phyloP scores from a whole-genome alignment of 2,797 vertebrate genomes.

The Typhlichthys eigenmanni region DNA sequence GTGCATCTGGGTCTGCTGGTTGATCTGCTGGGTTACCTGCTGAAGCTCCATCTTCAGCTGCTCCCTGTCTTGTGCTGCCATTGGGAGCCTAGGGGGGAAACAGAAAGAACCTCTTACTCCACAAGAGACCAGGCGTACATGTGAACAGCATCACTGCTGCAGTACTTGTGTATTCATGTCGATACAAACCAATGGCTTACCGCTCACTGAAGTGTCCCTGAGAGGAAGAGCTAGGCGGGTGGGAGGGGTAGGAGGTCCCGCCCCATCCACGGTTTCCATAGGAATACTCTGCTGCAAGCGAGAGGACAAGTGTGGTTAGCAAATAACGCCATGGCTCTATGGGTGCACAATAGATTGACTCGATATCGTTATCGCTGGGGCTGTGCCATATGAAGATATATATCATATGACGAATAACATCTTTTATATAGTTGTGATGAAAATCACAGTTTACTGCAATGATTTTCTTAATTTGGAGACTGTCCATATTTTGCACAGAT shows the following conservation, averaged over 20 bases:
- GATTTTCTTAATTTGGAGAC: too few relatives aligned
- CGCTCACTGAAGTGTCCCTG: conserved; percentile 95
- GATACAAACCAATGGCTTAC: conserved; percentile 61
- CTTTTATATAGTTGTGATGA: too few relatives aligned
- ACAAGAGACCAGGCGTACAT: background rate
- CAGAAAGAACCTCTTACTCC: background rate
- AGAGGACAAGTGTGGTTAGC: conserved; percentile 7
- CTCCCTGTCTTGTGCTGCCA: conserved; percentile 85
- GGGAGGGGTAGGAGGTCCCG: conserved; percentile 86
- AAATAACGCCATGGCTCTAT: background rate
- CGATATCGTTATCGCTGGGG: too few relatives aligned
- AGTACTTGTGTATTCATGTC: background rate
- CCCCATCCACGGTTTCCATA: conserved; percentile 91
- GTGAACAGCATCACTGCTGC: background rate
- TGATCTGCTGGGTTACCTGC: conserved; percentile 94
- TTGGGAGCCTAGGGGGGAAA: conserved; percentile 60
- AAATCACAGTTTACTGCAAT: too few relatives aligned
- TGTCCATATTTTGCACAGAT: too few relatives aligned
- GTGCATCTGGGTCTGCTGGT: conserved; percentile 92
- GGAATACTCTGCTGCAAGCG: conserved; percentile 81
- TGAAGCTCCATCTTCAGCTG: conserved; percentile 96
- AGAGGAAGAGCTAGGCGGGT: conserved; percentile 86
- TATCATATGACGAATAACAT: too few relatives aligned
- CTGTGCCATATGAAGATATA: too few relatives aligned
- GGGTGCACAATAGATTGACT: too few relatives aligned